Evolutionary conservation across 2,113 vertebrate genomes (phyloP).

Genomic region (Tapirus terrestris): DNA sequence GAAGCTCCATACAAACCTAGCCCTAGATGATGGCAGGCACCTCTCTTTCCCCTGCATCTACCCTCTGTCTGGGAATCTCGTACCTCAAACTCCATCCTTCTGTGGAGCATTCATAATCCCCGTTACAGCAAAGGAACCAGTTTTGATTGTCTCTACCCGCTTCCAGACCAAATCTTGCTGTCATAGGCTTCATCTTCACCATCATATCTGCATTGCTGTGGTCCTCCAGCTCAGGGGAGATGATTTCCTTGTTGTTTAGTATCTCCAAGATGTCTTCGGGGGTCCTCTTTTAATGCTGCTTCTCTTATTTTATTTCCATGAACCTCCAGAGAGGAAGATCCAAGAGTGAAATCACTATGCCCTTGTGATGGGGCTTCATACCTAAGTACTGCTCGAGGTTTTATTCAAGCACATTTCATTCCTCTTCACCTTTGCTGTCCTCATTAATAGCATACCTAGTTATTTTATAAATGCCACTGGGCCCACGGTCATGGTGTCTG

Average conservation of each 20-base stretch:
- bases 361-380: accelerated
- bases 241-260: accelerated
- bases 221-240: neutral
- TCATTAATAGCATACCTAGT: accelerated
- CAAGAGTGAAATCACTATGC: accelerated
- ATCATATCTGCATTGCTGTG: accelerated
- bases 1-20: neutral
- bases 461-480: neutral
- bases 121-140: accelerated
- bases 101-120: too few relatives aligned
- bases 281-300: accelerated
- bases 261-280: neutral
- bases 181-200: neutral
- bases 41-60: neutral
- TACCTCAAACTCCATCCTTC: neutral
- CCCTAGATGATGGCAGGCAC: too few relatives aligned
- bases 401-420: neutral
- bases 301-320: neutral
- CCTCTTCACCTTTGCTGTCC: too few relatives aligned
- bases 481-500: accelerated
- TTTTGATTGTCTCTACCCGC: too few relatives aligned
- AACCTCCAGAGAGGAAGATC: neutral
- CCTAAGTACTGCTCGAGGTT: accelerated
- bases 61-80: accelerated
- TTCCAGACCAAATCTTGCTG: accelerated